phyloP scores from a whole-genome alignment of 2,113 vertebrate genomes.

The Silurus asotus region DNA sequence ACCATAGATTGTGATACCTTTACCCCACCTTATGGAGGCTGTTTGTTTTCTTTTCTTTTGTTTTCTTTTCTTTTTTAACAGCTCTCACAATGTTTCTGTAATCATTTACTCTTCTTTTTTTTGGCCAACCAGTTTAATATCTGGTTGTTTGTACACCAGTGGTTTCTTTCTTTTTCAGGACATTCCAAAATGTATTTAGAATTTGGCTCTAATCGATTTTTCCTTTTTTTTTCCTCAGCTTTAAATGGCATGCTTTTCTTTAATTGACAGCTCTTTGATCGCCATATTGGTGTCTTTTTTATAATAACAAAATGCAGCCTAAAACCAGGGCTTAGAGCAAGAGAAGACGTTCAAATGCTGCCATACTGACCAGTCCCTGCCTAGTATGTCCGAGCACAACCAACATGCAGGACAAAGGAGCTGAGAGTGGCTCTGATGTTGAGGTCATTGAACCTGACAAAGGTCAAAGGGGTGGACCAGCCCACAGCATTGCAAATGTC shows the following conservation, averaged over 20 bases:
- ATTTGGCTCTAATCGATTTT: background rate
- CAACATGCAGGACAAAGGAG: too few relatives aligned
- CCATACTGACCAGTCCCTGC: too few relatives aligned
- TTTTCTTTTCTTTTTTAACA: background rate
- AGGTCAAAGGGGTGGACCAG: too few relatives aligned
- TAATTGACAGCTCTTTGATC: background rate
- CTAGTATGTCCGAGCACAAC: too few relatives aligned
- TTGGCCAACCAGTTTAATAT: background rate
- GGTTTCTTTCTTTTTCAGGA: background rate
- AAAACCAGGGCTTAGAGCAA: background rate
- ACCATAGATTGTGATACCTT: background rate
- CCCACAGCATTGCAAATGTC: too few relatives aligned
- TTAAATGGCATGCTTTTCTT: background rate
- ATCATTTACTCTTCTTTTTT: background rate
- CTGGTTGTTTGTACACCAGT: background rate
- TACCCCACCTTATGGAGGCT: background rate
- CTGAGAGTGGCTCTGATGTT: too few relatives aligned
- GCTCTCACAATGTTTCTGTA: background rate
- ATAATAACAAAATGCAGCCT: background rate
- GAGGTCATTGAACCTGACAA: too few relatives aligned
- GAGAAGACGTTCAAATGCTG: background rate
- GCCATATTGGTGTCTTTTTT: background rate
- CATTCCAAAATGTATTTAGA: background rate
- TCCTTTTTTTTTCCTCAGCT: background rate
- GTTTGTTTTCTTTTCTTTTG: background rate